Conservation (phyloP, 2,888 invertebrate genomes). For the Drosophila borealis region DNA sequence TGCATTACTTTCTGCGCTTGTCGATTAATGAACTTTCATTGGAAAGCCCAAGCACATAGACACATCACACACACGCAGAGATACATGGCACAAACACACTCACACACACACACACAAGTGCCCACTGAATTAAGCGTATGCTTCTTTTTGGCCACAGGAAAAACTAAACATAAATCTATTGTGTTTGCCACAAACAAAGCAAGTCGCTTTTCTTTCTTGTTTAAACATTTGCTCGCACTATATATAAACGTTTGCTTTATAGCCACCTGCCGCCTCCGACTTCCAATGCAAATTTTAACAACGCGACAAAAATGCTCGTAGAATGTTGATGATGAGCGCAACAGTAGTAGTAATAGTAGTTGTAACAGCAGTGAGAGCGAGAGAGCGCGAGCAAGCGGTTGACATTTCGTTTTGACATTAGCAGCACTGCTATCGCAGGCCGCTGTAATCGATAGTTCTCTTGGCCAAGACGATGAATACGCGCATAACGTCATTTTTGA, state of each 20-base stretch:
- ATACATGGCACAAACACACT: conserved; percentile 16
- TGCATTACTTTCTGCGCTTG: conserved; percentile 27
- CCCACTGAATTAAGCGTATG: conserved; percentile 58
- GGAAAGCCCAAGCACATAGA: conserved; percentile 47
- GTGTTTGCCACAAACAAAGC: conserved; percentile 29
- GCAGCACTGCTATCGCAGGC: conserved; percentile 33
- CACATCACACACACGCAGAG: conserved; percentile 21
- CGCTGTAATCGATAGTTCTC: conserved; percentile 40
- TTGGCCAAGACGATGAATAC: conserved; percentile 24
- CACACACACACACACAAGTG: conserved; percentile 35
- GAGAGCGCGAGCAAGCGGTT: conserved; percentile 54
- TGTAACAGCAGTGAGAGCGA: conserved; percentile 51
- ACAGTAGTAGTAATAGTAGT: conserved; percentile 66
- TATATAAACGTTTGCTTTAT: conserved; percentile 28
- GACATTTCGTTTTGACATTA: conserved; percentile 56
- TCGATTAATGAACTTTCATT: conserved; percentile 58
- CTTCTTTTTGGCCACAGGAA: conserved; percentile 57
- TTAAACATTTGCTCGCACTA: conserved; percentile 11
- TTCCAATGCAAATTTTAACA: conserved; percentile 69
- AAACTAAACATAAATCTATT: conserved; percentile 47
- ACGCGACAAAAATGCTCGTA: conserved; percentile 73
- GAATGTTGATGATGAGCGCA: conserved; percentile 71
- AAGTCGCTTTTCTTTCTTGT: not conserved
- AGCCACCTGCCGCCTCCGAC: conserved; percentile 59
- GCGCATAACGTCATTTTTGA: conserved; percentile 32